Evolutionary conservation across 2,888 invertebrate species (phyloP).

Genomic region (Didymodactylos carnosus): DNA sequence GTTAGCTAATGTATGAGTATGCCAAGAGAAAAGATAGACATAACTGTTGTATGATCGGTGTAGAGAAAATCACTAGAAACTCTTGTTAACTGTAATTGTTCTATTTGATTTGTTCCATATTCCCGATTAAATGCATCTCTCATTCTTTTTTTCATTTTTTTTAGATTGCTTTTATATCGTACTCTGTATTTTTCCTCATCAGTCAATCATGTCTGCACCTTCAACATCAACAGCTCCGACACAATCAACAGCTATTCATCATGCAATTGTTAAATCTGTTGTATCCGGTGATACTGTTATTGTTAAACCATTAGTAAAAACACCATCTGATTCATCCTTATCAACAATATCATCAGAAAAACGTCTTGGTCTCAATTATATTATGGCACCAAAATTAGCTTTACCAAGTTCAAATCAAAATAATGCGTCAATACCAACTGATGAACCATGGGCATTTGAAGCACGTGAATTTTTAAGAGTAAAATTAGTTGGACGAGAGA

Average conservation of each 20-base stretch:
- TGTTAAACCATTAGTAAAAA: no score
- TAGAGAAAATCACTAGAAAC: no score
- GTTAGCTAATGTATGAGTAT: no score
- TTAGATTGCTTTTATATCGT: not conserved
- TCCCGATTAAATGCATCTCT: no score
- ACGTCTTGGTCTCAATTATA: not conserved
- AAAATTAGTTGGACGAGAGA: conserved; percentile 76
- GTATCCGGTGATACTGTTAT: not conserved
- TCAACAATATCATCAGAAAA: not conserved
- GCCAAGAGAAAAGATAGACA: no score
- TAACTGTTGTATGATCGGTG: no score
- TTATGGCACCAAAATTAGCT: conserved; percentile 11
- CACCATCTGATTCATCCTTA: no score
- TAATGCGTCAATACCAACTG: not conserved
- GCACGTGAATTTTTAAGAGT: conserved; percentile 85
- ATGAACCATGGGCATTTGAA: conserved; percentile 82
- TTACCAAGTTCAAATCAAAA: not conserved
- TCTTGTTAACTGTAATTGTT: no score
- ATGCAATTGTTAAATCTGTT: not conserved
- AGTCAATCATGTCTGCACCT: not conserved
- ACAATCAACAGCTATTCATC: not conserved
- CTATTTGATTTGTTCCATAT: no score
- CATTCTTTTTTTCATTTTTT: not conserved
- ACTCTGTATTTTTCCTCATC: no score
- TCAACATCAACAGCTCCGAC: not conserved